Conservation (phyloP, 2,888 invertebrate species). For the Amphipyra berbera region DNA sequence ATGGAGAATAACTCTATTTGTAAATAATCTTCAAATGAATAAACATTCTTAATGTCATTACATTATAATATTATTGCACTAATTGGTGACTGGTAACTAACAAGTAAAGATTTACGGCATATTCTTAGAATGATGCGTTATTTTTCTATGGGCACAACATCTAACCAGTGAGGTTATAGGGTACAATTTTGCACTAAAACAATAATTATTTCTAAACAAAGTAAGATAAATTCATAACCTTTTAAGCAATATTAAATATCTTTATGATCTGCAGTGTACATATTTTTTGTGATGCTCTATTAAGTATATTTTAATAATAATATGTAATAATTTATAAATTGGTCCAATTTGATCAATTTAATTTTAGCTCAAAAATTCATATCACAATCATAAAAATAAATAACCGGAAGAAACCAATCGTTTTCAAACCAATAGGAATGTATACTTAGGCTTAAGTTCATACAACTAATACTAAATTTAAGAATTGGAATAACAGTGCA, state of each 20-base stretch:
- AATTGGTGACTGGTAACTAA: constrained; percentile 62
- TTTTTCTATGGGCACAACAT: not conserved
- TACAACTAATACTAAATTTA: constrained; percentile 6
- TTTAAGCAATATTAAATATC: constrained; percentile 16
- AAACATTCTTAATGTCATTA: constrained; percentile 34
- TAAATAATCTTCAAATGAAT: constrained; percentile 27
- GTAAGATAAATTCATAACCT: constrained; percentile 8
- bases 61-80: constrained; percentile 62
- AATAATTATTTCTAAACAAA: constrained; percentile 25
- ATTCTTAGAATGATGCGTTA: too few relatives aligned
- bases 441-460: constrained; percentile 13
- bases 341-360: constrained; percentile 46
- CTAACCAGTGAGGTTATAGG: constrained; percentile 25
- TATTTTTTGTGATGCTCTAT: constrained; percentile 14
- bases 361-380: constrained; percentile 24
- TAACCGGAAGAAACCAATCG: constrained; percentile 24
- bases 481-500: constrained; percentile 31
- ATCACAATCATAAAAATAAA: constrained; percentile 44
- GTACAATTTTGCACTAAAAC: constrained; percentile 37
- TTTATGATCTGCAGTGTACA: constrained; percentile 7
- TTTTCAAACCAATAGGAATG: constrained; percentile 30
- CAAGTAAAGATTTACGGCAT: constrained; percentile 33
- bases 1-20: constrained; percentile 12
- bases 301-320: constrained; percentile 18
- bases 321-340: constrained; percentile 38